These are phyloP conservation scores for Cecidostiba fungosa DNA, from an alignment of 2,888 invertebrate genomes.

Conservation along the genomic window DNA sequence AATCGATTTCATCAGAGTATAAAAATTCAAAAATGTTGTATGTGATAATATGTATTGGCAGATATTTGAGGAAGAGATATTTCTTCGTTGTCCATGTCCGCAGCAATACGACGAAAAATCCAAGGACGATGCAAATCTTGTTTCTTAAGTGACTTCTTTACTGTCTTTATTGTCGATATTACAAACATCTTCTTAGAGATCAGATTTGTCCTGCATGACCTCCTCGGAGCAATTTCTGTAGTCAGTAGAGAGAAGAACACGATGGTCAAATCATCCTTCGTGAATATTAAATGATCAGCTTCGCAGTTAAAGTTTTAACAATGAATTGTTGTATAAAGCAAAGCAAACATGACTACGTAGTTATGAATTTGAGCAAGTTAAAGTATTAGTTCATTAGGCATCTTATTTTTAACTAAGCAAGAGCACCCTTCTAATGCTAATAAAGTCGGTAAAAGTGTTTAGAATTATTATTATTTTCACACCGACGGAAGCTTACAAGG, in stretches of 20 bases:
- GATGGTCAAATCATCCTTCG: constrained; percentile 35
- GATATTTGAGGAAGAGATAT: constrained; percentile 23
- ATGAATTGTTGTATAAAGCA: constrained; percentile 48
- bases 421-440: constrained; percentile 21
- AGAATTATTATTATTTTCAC: constrained; percentile 5
- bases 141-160: constrained; percentile 9
- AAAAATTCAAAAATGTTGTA: constrained; percentile 47
- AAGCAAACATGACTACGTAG: constrained; percentile 46
- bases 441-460: neutral
- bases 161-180: constrained; percentile 24
- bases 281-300: constrained; percentile 26
- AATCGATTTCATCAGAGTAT: constrained; percentile 40
- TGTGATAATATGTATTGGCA: constrained; percentile 22
- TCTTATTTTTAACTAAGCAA: constrained; percentile 38
- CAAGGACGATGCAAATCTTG: constrained; percentile 16
- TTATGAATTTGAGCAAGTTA: constrained; percentile 44
- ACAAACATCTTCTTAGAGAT: constrained; percentile 67
- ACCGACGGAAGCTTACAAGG: constrained; percentile 24
- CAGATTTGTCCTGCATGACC: constrained; percentile 75
- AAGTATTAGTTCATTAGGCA: constrained; percentile 47
- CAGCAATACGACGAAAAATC: constrained; percentile 24
- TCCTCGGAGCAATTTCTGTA: constrained; percentile 77
- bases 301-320: constrained; percentile 4
- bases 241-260: constrained; percentile 54
- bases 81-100: constrained; percentile 17